These are phyloP conservation scores for Margarornis squamiger DNA, from an alignment of 2,797 vertebrate genomes.

Conservation along the genomic window DNA sequence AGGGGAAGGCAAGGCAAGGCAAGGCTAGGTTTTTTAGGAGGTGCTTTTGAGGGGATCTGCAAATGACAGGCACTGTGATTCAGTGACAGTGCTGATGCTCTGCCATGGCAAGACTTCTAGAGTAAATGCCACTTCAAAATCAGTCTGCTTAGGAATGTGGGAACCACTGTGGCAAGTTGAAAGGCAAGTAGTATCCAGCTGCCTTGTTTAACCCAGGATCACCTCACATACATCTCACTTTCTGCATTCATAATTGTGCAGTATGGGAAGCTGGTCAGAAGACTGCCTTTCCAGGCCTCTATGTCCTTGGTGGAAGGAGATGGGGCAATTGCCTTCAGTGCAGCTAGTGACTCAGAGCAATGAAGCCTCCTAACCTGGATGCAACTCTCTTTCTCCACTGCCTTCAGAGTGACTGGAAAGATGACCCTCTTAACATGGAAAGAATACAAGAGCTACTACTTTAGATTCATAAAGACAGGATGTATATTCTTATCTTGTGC, in stretches of 20 bases:
- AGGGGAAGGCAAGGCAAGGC: background rate
- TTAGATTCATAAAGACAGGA: no score
- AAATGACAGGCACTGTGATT: background rate
- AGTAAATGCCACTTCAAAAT: background rate
- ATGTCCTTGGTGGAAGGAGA: background rate
- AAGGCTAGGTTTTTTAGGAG: background rate
- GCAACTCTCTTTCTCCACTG: no score
- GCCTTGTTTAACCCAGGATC: background rate
- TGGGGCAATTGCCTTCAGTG: background rate
- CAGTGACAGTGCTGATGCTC: background rate
- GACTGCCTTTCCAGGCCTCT: background rate
- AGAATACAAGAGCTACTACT: no score
- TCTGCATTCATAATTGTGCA: background rate
- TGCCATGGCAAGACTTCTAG: background rate
- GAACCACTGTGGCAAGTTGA: background rate
- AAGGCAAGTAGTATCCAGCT: background rate
- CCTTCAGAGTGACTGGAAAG: no score
- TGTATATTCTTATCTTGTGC: no score
- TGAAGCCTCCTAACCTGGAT: background rate
- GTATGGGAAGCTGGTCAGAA: background rate
- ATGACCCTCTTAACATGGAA: no score
- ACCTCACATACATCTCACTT: background rate
- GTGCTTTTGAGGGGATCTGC: rapidly evolving
- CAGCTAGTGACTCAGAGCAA: background rate
- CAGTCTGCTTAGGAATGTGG: background rate